Conservation (phyloP, 2,113 vertebrate species). For the Conger conger region DNA sequence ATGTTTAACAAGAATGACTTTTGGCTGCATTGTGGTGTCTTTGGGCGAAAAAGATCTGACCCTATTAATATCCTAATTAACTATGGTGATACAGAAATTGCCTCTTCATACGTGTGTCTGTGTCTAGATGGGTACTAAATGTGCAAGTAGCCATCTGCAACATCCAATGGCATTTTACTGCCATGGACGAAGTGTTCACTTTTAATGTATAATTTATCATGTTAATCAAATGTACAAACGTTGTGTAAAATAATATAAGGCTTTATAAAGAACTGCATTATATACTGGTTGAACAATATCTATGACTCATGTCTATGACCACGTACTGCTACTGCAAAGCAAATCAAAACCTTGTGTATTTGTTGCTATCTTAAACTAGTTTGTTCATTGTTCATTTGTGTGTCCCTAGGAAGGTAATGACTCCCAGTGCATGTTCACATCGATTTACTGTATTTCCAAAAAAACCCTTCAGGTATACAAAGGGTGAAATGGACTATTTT, state of each 20-base stretch:
- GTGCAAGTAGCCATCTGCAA: conserved; percentile 6
- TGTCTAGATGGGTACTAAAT: conserved; percentile 11
- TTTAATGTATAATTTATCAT: background rate
- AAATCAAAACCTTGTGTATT: too few relatives aligned
- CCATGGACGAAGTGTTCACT: background rate
- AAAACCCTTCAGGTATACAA: background rate
- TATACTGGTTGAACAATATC: background rate
- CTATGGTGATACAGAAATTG: conserved; percentile 20
- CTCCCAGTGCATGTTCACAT: too few relatives aligned
- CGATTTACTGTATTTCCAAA: background rate
- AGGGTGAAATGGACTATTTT: background rate
- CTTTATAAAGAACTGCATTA: background rate
- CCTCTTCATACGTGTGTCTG: conserved; percentile 1
- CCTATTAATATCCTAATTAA: background rate
- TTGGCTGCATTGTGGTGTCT: background rate
- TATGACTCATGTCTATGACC: background rate
- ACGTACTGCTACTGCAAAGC: too few relatives aligned
- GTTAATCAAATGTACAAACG: background rate
- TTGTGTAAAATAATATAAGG: background rate
- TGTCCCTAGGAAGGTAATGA: too few relatives aligned
- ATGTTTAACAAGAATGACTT: conserved; percentile 9
- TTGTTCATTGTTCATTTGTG: too few relatives aligned
- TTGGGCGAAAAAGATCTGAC: background rate
- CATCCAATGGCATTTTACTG: conserved; percentile 2
- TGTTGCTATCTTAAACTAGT: too few relatives aligned